Base-by-base conservation (phyloP, 2,797 vertebrate species). In the Centropyge bicolor region DNA sequence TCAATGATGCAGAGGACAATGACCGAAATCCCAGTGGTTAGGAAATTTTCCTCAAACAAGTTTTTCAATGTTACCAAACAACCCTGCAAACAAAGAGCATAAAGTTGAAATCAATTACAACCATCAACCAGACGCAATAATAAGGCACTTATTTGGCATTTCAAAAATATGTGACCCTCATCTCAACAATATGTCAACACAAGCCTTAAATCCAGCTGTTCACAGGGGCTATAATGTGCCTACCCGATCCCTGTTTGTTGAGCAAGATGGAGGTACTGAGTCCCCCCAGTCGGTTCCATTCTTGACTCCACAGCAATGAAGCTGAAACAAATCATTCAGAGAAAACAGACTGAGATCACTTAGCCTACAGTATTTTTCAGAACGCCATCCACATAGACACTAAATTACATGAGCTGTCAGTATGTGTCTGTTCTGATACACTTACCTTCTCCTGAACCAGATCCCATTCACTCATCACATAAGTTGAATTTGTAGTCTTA, bases 1-100 rank as follows among this genome's bases (percentile, higher is more conserved):
- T 96, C 94, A 5, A 96, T 77, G 11, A 95, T 65, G 79, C 95
- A 96, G 80, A 96, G 67, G 4, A 90, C 24, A 41, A 96, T 96
- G 76, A 96, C 86, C 1, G 81, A 57, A n/a, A 95, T 84, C 40
- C 95, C 95, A 17, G 81, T 91, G 57, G 3, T 80, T 0, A 96
- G 86, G 48, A 95, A 94, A 59, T 96, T 90, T 0, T 84, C 20
- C 35, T 94, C 93, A 72, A 95, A 94, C 43, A 52, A 71, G 0
- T 0, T 0, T 48, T 56, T 84, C 59, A 95, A 0, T 5, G 0
- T 79, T 0, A 0, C 0, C 52, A 92, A 84, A 75, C 95, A 96
- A 10, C 95, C 95, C 95, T 96, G 86, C 40, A 56, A 76, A 81
- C 8, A 45, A 41, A 70, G 24, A 78, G 24, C n/a, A n/a, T 0